Base-by-base conservation (phyloP, 92 coral and sea anemone species). In the Micromussa lordhowensis region DNA sequence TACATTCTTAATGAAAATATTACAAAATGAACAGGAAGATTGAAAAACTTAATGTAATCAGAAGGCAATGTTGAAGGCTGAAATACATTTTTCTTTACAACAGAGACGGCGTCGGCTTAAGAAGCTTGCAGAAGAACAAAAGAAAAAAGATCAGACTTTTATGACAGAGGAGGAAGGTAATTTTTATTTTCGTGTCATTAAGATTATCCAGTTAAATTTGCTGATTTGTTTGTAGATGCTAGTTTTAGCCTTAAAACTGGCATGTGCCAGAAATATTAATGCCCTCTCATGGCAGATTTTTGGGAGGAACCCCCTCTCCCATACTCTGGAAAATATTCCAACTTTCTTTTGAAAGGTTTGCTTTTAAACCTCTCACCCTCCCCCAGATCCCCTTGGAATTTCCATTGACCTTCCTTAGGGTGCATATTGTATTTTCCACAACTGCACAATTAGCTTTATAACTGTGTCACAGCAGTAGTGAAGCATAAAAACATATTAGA, bases 91-190 rank as follows among this genome's bases (percentile, higher is more conserved):
- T 73, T 24, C 34, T 29, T 29, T 55, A 57, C 88, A 57, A 69
- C 94, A 95, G 98, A 94, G 98, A 68, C 88, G 98, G n/a, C 93
- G 96, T 40, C 92, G 96, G 73, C 86, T 88, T 68, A 95, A 92
- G 95, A 95, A 91, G 68, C 90, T 91, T 54, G 96, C 94, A 11
- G 96, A 86, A 76, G 98, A 94, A 78, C 92, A 85, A 28, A 90
- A 92, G 66, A 83, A 89, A 75, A 90, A 85, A 71, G 91, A 84
- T 53, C 94, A 92, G 77, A 87, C 93, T 3, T 84, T 83, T 24
- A 94, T 96, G 96, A 96, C 98, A 30, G 99, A 95, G 68, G 97
- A 90, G 63, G 95, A 95, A 92, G 99, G 98, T 92, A 94, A 68
- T 35, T 59, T 28, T 35, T 34, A 58, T 36, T 73, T 73, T 73